Evolutionary conservation across 1,140 invertebrate species (phyloP), one percentile per base, ranked within the genome.

Genomic region (Zophobas morio): DNA sequence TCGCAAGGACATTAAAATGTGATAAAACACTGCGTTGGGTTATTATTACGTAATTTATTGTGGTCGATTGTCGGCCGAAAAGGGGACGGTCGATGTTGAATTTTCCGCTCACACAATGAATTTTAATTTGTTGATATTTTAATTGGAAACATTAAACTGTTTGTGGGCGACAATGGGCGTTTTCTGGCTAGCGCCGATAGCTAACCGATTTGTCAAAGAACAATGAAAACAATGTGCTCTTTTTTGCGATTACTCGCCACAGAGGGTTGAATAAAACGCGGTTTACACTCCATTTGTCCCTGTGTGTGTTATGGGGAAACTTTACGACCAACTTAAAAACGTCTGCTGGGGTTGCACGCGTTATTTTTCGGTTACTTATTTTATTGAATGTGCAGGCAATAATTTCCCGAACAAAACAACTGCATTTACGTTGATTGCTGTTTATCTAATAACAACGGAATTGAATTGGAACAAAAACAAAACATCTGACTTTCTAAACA

Each of bases 21-120:
- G 37, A 63, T 63, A 63, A 63, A 63, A 39, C 57, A 20, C 4
- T 63, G 5, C 36, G 1, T 57, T 8, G 57, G 37, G 35, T 63
- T 40, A 63, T 63, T 63, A 63, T 63, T 40, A 20, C 57, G 57
- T 40, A 63, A 63, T 63, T 63, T 63, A 63, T 63, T 63, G n/a
- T 20, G n/a, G 4, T 51, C 49, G n/a, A 51, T 51, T 51, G 49
- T 51, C n/a, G 49, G 6, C 49, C 42, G 42, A 51, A 51, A 51
- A 20, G 49, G 49, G 42, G 42, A 46, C 42, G 20, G 2, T 51
- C n/a, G 49, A 2, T 51, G 49, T 51, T 20, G 49, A 4, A 6
- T 4, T 4, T 51, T 51, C n/a, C n/a, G 20, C n/a, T 51, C 49
- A 2, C 54, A 57, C 32, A 57, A 8, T 33, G 54, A 57, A 63